Percentiles rank a stretch among this genome's conserved stretches.
Evolutionary conservation across 2,888 invertebrate species (phyloP).

Genomic region (Ormyrus pomaceus): DNA sequence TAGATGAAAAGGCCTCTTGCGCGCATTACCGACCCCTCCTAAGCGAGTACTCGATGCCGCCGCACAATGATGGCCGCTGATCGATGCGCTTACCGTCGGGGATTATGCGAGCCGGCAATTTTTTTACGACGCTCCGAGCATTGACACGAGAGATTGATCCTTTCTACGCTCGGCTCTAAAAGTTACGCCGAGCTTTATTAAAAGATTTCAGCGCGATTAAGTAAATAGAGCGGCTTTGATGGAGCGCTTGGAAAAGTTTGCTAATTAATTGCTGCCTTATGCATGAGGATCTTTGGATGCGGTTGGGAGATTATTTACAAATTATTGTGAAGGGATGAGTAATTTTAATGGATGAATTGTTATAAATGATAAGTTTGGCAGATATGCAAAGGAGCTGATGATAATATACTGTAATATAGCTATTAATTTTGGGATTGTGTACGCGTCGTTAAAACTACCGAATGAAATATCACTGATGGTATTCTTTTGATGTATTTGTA

Average conservation of each 20-base stretch:
- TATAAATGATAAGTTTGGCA: slow-evolving; percentile 7
- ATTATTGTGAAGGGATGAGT: slow-evolving; percentile 37
- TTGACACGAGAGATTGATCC: slow-evolving; percentile 49
- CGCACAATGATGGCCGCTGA: slow-evolving; percentile 40
- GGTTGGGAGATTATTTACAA: slow-evolving; percentile 21
- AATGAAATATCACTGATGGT: no score
- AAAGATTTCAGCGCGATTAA: slow-evolving; percentile 1
- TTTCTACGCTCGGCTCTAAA: slow-evolving; percentile 19
- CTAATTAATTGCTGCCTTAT: slow-evolving; percentile 43
- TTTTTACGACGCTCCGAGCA: slow-evolving; percentile 20
- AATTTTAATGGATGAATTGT: slow-evolving; percentile 22
- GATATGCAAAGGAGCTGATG: not conserved
- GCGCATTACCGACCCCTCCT: slow-evolving; percentile 33
- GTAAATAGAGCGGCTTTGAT: slow-evolving; percentile 12
- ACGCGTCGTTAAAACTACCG: no score
- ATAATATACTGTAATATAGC: no score
- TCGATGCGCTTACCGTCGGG: slow-evolving; percentile 28
- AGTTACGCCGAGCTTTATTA: slow-evolving; percentile 9
- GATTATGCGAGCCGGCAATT: slow-evolving; percentile 19
- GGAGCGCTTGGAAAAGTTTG: slow-evolving; percentile 19
- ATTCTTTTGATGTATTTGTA: no score
- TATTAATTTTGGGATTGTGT: no score
- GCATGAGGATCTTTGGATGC: not conserved
- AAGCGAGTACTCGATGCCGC: slow-evolving; percentile 19
- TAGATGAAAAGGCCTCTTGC: slow-evolving; percentile 50